Evolutionary conservation across 92 coral and sea anemone species (phyloP), one percentile per base, ranked within the genome.

Genomic region (Diadumene lineata): DNA sequence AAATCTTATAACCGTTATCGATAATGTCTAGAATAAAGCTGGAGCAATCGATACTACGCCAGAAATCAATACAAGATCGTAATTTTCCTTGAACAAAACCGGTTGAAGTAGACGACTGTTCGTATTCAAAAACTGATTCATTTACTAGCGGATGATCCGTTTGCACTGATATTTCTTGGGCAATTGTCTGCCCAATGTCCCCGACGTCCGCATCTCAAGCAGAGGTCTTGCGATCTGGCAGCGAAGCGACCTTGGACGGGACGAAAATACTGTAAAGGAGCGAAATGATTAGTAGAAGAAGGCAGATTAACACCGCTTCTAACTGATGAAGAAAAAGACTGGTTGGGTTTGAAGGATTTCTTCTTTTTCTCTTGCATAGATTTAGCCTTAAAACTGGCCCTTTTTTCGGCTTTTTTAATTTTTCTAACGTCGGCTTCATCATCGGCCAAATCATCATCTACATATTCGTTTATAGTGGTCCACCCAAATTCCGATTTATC

Each of bases 1-100:
- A 63, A 60, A 83, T 83, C 32, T 57, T 78, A 66, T 78, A 78
- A 17, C 88, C 88, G 60, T 85, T 55, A 0, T 53, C 60, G 58
- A 85, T 82, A 31, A 82, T 79, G 27, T 79, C 84, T 65, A 87
- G 68, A 56, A 83, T 55, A 75, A 65, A 83, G 21, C 79, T 62
- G 6, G 83, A 84, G 56, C 76, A 31, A 22, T 84, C 88, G 65
- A 84, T 84, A 34, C 67, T 43, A 21, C 70, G 78, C 88, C 84
- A 76, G 72, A 82, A 86, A 16, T 50, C 19, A 19, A 81, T 24
- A 55, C 66, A 38, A 50, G 28, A 18, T 22, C 27, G 60, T 31
- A 73, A 55, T 28, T 73, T 73, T 32, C 68, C 68, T 73, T 73
- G 67, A 33, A 58, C 28, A 70, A 53, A 70, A 19, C 10, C 44